phyloP scores from a whole-genome alignment of 2,113 vertebrate genomes.

The Smithornis capensis region DNA sequence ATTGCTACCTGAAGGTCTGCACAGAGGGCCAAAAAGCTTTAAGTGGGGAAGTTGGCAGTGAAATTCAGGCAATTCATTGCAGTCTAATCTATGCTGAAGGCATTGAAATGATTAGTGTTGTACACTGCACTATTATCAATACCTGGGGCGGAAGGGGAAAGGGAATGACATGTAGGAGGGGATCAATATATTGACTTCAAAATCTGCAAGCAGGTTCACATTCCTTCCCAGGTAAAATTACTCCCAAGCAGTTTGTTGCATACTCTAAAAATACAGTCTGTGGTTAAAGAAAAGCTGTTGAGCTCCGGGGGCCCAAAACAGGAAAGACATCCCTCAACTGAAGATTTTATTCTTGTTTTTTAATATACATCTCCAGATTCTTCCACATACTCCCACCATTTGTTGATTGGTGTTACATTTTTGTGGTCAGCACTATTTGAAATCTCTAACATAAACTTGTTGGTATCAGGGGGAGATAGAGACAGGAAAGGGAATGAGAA shows the following conservation, averaged over 20 bases:
- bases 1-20: neutral
- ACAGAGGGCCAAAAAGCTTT: neutral
- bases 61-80: neutral
- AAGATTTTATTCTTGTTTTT: neutral
- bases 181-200: neutral
- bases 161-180: neutral
- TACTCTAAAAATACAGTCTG: neutral
- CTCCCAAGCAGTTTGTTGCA: neutral
- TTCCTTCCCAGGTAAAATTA: neutral
- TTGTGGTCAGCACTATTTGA: neutral
- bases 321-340: neutral
- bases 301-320: neutral
- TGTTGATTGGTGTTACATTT: neutral
- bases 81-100: neutral
- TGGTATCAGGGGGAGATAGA: fast-evolving
- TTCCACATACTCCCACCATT: neutral
- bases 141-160: neutral
- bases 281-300: neutral
- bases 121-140: fast-evolving
- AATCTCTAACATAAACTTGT: fast-evolving
- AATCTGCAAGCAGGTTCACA: neutral
- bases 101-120: fast-evolving
- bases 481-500: neutral
- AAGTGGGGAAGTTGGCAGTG: neutral
- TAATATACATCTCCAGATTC: neutral